Conservation (phyloP, 2,113 vertebrate species). For the Otolemur garnettii region DNA sequence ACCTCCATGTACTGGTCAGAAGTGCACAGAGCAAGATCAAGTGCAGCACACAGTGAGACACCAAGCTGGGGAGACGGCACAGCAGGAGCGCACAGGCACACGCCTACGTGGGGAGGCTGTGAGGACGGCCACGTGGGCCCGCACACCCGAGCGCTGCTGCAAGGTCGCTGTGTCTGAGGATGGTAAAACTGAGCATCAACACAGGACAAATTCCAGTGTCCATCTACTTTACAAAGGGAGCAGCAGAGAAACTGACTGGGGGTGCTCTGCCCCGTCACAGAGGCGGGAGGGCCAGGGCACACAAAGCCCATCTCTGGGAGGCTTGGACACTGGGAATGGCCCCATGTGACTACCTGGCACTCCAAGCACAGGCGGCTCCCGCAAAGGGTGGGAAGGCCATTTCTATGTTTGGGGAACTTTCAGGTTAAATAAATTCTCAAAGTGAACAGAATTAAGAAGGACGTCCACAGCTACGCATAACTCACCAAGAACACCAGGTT, state of each 20-base stretch:
- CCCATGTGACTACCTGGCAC: background rate
- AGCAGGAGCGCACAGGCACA: background rate
- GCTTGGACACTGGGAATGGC: background rate
- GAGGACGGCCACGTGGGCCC: background rate
- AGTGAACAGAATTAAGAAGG: background rate
- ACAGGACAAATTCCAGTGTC: background rate
- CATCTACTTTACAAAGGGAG: background rate
- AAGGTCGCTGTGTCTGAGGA: background rate
- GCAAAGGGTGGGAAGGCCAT: background rate
- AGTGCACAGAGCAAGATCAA: slow-evolving; percentile 80
- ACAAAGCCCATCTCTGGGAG: background rate
- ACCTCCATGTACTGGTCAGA: slow-evolving; percentile 69
- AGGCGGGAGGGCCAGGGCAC: background rate
- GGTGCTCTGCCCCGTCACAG: background rate
- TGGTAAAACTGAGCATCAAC: background rate
- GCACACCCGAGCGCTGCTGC: background rate
- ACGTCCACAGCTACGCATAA: background rate
- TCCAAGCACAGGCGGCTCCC: background rate
- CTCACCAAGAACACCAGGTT: background rate
- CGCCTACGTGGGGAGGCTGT: background rate
- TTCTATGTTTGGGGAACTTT: background rate
- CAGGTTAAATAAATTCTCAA: background rate
- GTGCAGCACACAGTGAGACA: background rate
- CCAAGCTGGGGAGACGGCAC: background rate
- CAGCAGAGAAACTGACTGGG: background rate